phyloP scores from a whole-genome alignment of 1,140 invertebrate genomes.

The Cydia splendana region DNA sequence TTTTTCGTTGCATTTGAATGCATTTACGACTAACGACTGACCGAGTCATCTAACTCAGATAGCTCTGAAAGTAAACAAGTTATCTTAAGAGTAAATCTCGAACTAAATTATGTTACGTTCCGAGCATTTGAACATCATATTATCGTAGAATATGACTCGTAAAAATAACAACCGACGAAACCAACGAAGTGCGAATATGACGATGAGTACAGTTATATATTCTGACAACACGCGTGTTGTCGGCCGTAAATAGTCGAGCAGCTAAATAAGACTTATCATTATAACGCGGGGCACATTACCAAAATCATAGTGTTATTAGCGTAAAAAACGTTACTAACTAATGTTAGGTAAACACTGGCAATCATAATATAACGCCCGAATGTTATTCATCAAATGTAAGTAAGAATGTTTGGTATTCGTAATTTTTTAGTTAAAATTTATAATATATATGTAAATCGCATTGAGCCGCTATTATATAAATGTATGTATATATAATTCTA shows the following conservation, averaged over 20 bases:
- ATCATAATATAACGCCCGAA: too few relatives aligned
- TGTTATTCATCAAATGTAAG: not conserved
- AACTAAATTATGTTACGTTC: slow-evolving; percentile 19
- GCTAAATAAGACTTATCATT: slow-evolving; percentile 40
- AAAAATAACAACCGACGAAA: slow-evolving; percentile 58
- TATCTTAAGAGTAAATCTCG: not conserved
- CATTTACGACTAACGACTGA: not conserved
- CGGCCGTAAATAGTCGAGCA: slow-evolving; percentile 50
- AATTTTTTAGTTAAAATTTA: too few relatives aligned
- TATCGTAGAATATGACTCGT: slow-evolving; percentile 49
- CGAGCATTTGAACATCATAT: slow-evolving; percentile 39
- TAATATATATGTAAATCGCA: too few relatives aligned
- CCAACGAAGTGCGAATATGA: slow-evolving; percentile 68
- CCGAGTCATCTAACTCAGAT: not conserved
- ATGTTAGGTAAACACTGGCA: too few relatives aligned
- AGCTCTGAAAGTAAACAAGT: not conserved
- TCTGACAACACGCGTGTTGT: slow-evolving; percentile 60
- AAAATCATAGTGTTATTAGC: slow-evolving; percentile 52
- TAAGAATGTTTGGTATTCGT: not conserved
- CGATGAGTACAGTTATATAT: slow-evolving; percentile 66
- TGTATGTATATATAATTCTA: too few relatives aligned
- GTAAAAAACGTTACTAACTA: too few relatives aligned
- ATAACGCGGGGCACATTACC: slow-evolving; percentile 50
- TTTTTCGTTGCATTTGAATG: not conserved
- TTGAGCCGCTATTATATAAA: too few relatives aligned